Percentiles rank a stretch among this genome's conserved stretches.
Conservation (phyloP, 2,113 vertebrate genomes). For the Neodon shergylaensis region DNA sequence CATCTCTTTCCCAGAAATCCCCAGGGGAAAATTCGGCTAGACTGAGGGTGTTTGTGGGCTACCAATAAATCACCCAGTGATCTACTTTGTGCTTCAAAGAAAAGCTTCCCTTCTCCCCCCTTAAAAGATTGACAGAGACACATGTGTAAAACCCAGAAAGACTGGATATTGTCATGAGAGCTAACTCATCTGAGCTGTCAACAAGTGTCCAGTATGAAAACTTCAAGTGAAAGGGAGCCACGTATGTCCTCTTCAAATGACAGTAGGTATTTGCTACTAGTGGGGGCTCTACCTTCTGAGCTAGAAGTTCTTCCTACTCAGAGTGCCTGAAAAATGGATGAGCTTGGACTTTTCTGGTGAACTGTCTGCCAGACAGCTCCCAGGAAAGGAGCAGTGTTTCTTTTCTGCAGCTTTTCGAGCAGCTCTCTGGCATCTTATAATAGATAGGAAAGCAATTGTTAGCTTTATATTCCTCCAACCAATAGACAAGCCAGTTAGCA, state of each 20-base stretch:
- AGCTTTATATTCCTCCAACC: background rate
- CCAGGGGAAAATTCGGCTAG: constrained; percentile 94
- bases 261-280: constrained; percentile 47
- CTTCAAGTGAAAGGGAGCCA: constrained; percentile 98
- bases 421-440: background rate
- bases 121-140: constrained; percentile 98
- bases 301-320: background rate
- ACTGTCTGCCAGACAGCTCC: background rate
- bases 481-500: background rate
- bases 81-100: constrained; percentile 97
- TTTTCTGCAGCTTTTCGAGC: background rate
- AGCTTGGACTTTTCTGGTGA: too few species aligned
- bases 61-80: constrained; percentile 97
- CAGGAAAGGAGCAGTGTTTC: background rate
- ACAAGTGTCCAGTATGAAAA: constrained; percentile 98
- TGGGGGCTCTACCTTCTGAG: too few species aligned
- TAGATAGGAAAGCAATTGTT: too few species aligned
- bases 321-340: background rate
- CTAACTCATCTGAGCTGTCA: constrained; percentile 96
- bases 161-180: constrained; percentile 98
- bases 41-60: constrained; percentile 96
- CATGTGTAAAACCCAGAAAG: constrained; percentile 98
- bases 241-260: constrained; percentile 97
- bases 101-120: constrained; percentile 97
- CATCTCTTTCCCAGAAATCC: constrained; percentile 92